Evolutionary conservation across 2,888 invertebrate genomes (phyloP).

Genomic region (Bedellia somnulentella): DNA sequence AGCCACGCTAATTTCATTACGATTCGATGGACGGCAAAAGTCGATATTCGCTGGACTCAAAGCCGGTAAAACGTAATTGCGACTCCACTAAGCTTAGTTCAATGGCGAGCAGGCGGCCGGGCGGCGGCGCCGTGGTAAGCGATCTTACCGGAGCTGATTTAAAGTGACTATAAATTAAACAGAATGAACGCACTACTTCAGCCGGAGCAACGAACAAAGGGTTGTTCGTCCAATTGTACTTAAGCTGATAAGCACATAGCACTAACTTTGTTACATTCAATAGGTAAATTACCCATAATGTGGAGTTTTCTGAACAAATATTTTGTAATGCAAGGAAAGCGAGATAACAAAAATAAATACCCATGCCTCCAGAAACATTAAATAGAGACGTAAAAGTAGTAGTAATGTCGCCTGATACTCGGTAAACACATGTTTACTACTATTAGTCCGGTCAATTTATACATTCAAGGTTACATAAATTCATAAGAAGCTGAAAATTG

Average conservation of each 20-base stretch:
- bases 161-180: conserved; percentile 61
- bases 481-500: too few relatives aligned
- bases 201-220: conserved; percentile 47
- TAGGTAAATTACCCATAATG: too few relatives aligned
- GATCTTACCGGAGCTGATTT: conserved; percentile 56
- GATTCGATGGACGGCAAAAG: conserved; percentile 59
- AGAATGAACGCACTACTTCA: conserved; percentile 61
- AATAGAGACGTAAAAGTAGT: too few relatives aligned
- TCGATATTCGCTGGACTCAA: conserved; percentile 47
- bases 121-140: conserved; percentile 37
- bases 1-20: conserved; percentile 57
- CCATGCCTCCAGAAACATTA: too few relatives aligned
- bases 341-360: too few relatives aligned
- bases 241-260: conserved; percentile 46
- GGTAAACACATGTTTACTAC: too few relatives aligned
- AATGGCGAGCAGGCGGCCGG: too few relatives aligned
- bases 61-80: conserved; percentile 60
- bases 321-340: too few relatives aligned
- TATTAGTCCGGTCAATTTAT: too few relatives aligned
- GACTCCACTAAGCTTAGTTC: conserved; percentile 56
- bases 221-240: conserved; percentile 30
- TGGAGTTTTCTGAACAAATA: too few relatives aligned
- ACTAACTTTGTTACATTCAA: conserved; percentile 28
- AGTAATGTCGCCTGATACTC: too few relatives aligned
- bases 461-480: too few relatives aligned